A percentile compares a stretch with the other conserved stretches of the same genome.
Evolutionary conservation across 2,888 invertebrate genomes (phyloP).

Genomic region (Serripes groenlandicus): DNA sequence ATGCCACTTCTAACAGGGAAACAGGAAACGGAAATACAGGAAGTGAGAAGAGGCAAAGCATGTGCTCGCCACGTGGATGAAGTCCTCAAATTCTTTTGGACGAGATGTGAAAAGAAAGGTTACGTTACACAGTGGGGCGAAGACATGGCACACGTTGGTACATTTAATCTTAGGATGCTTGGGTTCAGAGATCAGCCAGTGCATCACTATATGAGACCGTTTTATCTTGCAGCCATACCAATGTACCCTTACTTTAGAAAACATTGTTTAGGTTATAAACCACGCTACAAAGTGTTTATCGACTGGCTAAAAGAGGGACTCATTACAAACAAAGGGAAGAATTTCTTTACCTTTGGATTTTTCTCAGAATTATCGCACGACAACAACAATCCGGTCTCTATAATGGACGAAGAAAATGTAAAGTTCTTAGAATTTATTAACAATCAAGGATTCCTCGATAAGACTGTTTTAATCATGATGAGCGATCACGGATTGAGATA

Average conservation of each 20-base stretch:
- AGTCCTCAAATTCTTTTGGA: slow-evolving; percentile 92
- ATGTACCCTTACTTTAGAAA: slow-evolving; percentile 63
- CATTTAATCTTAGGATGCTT: slow-evolving; percentile 95
- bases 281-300: slow-evolving; percentile 89
- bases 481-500: slow-evolving; percentile 96
- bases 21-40: slow-evolving; percentile 94
- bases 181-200: slow-evolving; percentile 95
- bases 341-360: slow-evolving; percentile 95
- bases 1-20: slow-evolving; percentile 94
- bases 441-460: slow-evolving; percentile 90
- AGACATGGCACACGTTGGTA: slow-evolving; percentile 93
- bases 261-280: slow-evolving; percentile 91
- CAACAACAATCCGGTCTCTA: slow-evolving; percentile 92
- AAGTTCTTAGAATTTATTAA: slow-evolving; percentile 88
- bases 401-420: slow-evolving; percentile 91
- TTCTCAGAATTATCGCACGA: slow-evolving; percentile 96
- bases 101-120: slow-evolving; percentile 89
- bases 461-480: slow-evolving; percentile 95
- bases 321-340: slow-evolving; percentile 90
- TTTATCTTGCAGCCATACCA: slow-evolving; percentile 89
- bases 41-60: slow-evolving; percentile 91
- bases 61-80: slow-evolving; percentile 90
- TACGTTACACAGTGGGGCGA: slow-evolving; percentile 93
- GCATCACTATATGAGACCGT: slow-evolving; percentile 95
- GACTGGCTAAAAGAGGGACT: slow-evolving; percentile 88